Evolutionary conservation across 2,113 vertebrate genomes (phyloP), one percentile per base, ranked within the genome.

Genomic region (Pogonocichla stellata): DNA sequence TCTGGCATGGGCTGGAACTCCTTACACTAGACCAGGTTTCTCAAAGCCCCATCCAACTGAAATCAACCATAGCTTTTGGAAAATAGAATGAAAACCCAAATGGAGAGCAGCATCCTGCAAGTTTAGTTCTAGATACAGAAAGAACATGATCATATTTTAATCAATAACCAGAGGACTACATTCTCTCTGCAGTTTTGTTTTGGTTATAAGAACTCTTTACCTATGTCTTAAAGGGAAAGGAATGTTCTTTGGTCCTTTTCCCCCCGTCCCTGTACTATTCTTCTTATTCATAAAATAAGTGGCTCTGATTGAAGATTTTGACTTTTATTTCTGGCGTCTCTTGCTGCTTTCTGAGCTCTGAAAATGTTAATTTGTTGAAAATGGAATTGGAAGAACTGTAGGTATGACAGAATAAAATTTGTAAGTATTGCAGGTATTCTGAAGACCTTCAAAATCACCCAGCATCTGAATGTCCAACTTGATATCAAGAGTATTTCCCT

Each of bases 211-310:
- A 57, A 29, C 14, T 33, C 33, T 43, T 71, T 43, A n/a, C 29
- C 42, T 36, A 3, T 38, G 8, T 50, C 26, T 72, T 56, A 50
- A 50, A 79, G 42, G 14, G 28, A 73, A 43, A 56, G 8, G 26
- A n/a, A 67, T n/a, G 4, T 22, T 31, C 24, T 40, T 89, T 38
- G 33, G 24, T 15, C 7, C 11, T 22, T 65, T 36, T 29, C 2
- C 0, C 2, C 2, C 8, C 3, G 2, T 5, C 2, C 0, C 8
- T 42, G 25, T 38, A 33, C 3, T 22, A 9, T 64, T 14, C 4
- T 64, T 26, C n/a, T 22, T 47, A 13, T 58, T 31, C 8, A 34
- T 53, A 64, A 60, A 64, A 33, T 58, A 64, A 64, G 6, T n/a
- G 22, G 18, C 10, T 26, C 36, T 19, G 10, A 34, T 4, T 28